These are phyloP conservation scores for Anthoscopus minutus DNA, from an alignment of 2,113 vertebrate genomes.

Conservation along the genomic window DNA sequence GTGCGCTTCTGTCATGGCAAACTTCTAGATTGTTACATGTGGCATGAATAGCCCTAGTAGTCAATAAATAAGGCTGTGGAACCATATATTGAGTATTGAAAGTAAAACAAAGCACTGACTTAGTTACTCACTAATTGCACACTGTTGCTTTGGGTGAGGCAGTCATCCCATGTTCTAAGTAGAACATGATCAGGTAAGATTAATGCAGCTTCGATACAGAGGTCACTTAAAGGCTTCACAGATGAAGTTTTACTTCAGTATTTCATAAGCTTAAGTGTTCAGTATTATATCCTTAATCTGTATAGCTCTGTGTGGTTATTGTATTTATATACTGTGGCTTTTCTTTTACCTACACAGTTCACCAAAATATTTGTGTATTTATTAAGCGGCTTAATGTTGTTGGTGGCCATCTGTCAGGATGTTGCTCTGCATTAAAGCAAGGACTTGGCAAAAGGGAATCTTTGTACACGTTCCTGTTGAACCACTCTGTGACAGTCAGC, in stretches of 20 bases:
- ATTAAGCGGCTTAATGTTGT: neutral
- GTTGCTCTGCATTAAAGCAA: neutral
- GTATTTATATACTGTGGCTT: neutral
- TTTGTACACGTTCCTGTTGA: neutral
- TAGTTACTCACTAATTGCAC: neutral
- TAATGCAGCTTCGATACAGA: neutral
- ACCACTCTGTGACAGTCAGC: neutral
- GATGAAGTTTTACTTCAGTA: neutral
- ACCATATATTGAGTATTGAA: neutral
- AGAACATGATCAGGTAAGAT: neutral
- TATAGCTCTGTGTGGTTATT: neutral
- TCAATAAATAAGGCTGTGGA: neutral
- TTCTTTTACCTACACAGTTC: neutral
- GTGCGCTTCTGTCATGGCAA: neutral
- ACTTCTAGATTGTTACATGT: neutral
- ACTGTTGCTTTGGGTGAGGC: neutral
- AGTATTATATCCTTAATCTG: neutral
- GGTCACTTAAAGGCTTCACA: neutral
- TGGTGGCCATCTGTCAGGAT: neutral
- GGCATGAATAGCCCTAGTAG: neutral
- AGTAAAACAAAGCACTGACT: neutral
- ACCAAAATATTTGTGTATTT: neutral
- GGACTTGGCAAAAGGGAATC: neutral
- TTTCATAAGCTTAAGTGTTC: neutral
- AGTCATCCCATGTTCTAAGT: neutral